A percentile compares a stretch with the other conserved stretches of the same genome.
phyloP scores from a whole-genome alignment of 1,140 invertebrate genomes.

The Drosophila hydei region DNA sequence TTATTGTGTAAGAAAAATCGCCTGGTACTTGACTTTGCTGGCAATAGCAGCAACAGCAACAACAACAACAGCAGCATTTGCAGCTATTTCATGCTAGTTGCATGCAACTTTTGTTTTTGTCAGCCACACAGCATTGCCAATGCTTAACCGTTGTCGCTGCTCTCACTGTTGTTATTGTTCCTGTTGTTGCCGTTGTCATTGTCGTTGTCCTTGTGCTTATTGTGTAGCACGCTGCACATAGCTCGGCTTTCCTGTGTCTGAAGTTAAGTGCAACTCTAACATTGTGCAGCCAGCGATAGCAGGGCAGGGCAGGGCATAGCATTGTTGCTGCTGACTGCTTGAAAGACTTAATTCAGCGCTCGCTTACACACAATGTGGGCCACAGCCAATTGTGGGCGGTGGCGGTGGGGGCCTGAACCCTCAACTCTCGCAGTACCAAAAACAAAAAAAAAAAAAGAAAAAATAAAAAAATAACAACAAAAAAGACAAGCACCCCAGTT shows the following conservation, averaged over 20 bases:
- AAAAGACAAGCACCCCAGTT: constrained; percentile 10
- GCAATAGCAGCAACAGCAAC: not conserved
- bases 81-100: constrained; percentile 77
- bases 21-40: constrained; percentile 71
- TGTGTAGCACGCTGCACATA: constrained; percentile 50
- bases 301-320: constrained; percentile 55
- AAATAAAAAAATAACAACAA: constrained; percentile 1
- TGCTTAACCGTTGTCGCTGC: constrained; percentile 24
- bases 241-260: constrained; percentile 72
- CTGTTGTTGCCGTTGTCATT: constrained; percentile 31
- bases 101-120: constrained; percentile 79
- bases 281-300: constrained; percentile 69
- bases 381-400: constrained; percentile 25
- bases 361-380: constrained; percentile 24
- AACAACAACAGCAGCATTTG: constrained; percentile 51
- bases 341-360: constrained; percentile 76
- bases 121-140: constrained; percentile 43
- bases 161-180: not conserved
- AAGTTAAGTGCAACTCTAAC: constrained; percentile 82
- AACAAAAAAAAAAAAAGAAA: constrained; percentile 14
- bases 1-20: constrained; percentile 81
- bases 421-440: constrained; percentile 1
- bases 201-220: constrained; percentile 70
- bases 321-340: constrained; percentile 71
- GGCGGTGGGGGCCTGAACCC: not conserved